These are phyloP conservation scores for Calephelis nemesis DNA, from an alignment of 1,140 invertebrate species.

Conservation along the genomic window DNA sequence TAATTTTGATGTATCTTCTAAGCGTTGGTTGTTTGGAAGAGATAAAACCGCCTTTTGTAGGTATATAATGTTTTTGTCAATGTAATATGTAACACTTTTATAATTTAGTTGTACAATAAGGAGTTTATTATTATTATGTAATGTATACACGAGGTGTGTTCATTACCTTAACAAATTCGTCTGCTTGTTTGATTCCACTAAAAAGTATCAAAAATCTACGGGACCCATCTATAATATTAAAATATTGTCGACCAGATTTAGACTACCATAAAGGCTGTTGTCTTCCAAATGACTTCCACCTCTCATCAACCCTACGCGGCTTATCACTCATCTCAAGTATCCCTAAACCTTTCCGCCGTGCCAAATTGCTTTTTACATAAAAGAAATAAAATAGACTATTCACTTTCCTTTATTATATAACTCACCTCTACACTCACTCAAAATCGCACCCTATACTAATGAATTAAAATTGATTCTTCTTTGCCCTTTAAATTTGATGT, in stretches of 20 bases:
- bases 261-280: slow-evolving; percentile 5
- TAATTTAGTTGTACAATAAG: too few species aligned
- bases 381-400: not conserved
- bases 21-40: too few species aligned
- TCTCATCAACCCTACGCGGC: not conserved
- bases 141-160: too few species aligned
- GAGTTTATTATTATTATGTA: too few species aligned
- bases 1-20: too few species aligned
- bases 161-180: too few species aligned
- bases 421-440: not conserved
- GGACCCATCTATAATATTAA: not conserved
- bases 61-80: too few species aligned
- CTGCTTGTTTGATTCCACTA: too few species aligned
- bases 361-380: not conserved
- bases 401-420: not conserved
- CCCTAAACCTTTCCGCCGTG: not conserved
- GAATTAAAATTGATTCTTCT: not conserved
- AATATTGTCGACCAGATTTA: not conserved
- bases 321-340: slow-evolving; percentile 6
- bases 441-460: not conserved
- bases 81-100: too few species aligned
- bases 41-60: too few species aligned
- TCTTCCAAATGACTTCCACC: not conserved
- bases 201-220: not conserved
- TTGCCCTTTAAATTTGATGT: not conserved